Evolutionary conservation across 2,113 vertebrate genomes (phyloP).

Genomic region (Sceloporus tristichus): DNA sequence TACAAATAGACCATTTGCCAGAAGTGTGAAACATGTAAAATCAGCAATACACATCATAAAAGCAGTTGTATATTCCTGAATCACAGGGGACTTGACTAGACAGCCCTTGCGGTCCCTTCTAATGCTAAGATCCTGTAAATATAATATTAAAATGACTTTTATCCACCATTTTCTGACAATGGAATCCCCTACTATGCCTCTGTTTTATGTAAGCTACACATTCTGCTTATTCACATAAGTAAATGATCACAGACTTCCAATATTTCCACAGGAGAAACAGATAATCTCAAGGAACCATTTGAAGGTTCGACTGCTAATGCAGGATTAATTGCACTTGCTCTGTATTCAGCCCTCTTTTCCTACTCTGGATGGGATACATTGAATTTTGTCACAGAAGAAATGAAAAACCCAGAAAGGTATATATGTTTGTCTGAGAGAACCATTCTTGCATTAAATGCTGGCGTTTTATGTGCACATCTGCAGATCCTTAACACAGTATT

Average conservation of each 20-base stretch:
- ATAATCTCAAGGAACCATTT: constrained; percentile 81
- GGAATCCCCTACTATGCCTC: background rate
- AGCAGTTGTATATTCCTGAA: too few species aligned
- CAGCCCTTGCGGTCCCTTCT: too few species aligned
- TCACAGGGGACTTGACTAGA: too few species aligned
- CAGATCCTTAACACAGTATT: too few species aligned
- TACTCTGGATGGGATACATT: constrained; percentile 90
- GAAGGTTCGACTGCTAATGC: constrained; percentile 81
- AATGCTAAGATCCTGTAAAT: too few species aligned
- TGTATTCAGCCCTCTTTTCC: constrained; percentile 92
- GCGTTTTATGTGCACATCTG: background rate
- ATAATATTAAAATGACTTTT: background rate
- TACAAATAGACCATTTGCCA: background rate
- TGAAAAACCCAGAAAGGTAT: constrained; percentile 87
- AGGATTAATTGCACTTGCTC: constrained; percentile 83
- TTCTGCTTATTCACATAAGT: background rate
- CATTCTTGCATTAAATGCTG: background rate
- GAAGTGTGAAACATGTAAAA: background rate
- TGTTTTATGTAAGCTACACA: background rate
- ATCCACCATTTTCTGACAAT: background rate
- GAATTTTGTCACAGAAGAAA: constrained; percentile 91
- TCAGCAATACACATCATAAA: background rate
- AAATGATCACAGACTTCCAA: constrained; percentile 28
- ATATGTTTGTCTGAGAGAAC: rapidly evolving
- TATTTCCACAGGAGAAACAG: constrained; percentile 73